These are phyloP conservation scores for Clarias laeviceps DNA, from an alignment of 2,797 vertebrate species.

Conservation along the genomic window DNA sequence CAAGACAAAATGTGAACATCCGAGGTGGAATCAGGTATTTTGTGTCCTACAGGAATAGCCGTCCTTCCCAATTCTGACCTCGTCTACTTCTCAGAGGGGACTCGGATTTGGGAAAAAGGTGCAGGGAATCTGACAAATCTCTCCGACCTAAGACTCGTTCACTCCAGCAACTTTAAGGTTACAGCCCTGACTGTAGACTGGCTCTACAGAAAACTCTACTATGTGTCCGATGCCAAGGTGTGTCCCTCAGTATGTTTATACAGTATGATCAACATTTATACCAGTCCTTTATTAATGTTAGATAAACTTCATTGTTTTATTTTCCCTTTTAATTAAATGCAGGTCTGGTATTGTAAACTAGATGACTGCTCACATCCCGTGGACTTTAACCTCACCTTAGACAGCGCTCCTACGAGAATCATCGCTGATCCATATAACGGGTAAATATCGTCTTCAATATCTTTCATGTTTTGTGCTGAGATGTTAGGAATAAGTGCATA, in stretches of 20 bases:
- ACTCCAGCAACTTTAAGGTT: slow-evolving; percentile 67
- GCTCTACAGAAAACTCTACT: slow-evolving; percentile 77
- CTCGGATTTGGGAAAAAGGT: slow-evolving; percentile 74
- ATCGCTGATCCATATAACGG: slow-evolving; percentile 78
- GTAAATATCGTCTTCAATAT: slow-evolving; percentile 59
- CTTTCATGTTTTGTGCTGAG: not conserved
- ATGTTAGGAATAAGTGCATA: not conserved
- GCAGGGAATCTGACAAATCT: slow-evolving; percentile 64
- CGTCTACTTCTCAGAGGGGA: slow-evolving; percentile 76
- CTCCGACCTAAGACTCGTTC: slow-evolving; percentile 69
- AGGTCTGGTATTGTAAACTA: slow-evolving; percentile 71
- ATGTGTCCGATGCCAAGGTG: slow-evolving; percentile 74
- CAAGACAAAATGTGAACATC: not conserved
- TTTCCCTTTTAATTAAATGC: slow-evolving; percentile 49
- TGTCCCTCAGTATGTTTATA: slow-evolving; percentile 5
- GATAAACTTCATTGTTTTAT: not conserved
- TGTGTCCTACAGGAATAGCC: slow-evolving; percentile 68
- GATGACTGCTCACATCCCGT: slow-evolving; percentile 67
- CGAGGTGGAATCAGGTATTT: not conserved
- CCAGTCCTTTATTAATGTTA: not conserved
- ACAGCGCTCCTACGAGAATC: slow-evolving; percentile 66
- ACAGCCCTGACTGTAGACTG: slow-evolving; percentile 75
- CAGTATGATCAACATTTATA: not conserved
- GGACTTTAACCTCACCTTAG: slow-evolving; percentile 62
- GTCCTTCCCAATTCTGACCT: slow-evolving; percentile 62